These are phyloP conservation scores for Apis laboriosa DNA, from an alignment of 1,140 invertebrate species.

Conservation along the genomic window DNA sequence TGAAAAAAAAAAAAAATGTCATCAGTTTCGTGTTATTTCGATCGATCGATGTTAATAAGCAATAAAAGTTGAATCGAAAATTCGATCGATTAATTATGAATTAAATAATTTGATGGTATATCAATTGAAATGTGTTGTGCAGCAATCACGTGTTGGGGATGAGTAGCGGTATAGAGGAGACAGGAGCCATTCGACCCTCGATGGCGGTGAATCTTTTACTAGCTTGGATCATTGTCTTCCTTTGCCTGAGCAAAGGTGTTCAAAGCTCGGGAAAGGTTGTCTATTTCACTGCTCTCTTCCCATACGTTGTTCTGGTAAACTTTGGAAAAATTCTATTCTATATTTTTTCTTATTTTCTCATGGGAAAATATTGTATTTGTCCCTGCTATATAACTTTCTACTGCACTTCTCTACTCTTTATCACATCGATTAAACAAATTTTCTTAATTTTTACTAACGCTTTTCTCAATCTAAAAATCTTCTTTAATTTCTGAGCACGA, in stretches of 20 bases:
- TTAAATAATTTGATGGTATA: background rate
- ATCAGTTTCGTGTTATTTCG: background rate
- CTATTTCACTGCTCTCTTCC: conserved; percentile 92
- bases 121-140: conserved; percentile 46
- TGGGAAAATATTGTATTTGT: no score
- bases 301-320: conserved; percentile 91
- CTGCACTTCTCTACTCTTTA: background rate
- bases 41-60: background rate
- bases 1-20: no score
- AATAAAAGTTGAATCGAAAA: background rate
- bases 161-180: conserved; percentile 87
- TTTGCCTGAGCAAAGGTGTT: conserved; percentile 91
- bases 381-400: no score
- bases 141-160: conserved; percentile 89
- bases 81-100: background rate
- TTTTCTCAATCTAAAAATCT: no score
- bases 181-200: conserved; percentile 84
- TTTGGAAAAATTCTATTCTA: no score
- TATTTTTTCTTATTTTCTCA: no score
- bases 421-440: background rate
- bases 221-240: conserved; percentile 91
- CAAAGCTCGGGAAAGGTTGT: conserved; percentile 93
- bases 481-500: no score
- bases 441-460: no score
- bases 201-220: conserved; percentile 87